Conservation (phyloP, 2,113 vertebrate genomes). For the Ageneiosus marmoratus region DNA sequence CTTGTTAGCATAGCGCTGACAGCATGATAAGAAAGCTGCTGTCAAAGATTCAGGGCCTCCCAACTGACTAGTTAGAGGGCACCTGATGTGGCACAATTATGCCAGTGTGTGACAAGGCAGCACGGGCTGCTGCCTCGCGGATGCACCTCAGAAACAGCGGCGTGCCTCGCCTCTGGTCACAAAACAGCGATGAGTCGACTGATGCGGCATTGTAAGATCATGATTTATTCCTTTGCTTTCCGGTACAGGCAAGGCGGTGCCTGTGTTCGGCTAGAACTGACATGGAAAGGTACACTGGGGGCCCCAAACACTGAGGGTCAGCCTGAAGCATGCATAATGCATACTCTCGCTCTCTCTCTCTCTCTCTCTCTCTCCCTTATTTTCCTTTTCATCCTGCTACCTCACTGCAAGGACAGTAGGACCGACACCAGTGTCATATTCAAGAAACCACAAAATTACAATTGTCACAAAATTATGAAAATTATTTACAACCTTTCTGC, state of each 20-base stretch:
- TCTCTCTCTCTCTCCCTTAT: constrained; percentile 60
- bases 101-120: constrained; percentile 92
- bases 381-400: constrained; percentile 49
- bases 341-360: constrained; percentile 47
- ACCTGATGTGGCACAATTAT: constrained; percentile 87
- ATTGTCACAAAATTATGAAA: background rate
- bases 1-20: constrained; percentile 97
- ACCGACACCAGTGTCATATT: constrained; percentile 11
- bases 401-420: constrained; percentile 38
- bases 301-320: constrained; percentile 68
- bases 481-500: background rate
- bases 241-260: constrained; percentile 74
- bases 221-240: constrained; percentile 94
- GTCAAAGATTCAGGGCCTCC: constrained; percentile 87
- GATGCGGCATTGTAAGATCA: constrained; percentile 89
- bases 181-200: constrained; percentile 92
- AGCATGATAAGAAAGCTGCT: constrained; percentile 90
- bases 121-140: constrained; percentile 85
- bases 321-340: constrained; percentile 74
- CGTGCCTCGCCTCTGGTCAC: constrained; percentile 84
- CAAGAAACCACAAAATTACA: no score
- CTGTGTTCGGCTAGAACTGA: constrained; percentile 80
- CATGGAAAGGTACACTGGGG: constrained; percentile 79
- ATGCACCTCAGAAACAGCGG: constrained; percentile 83
- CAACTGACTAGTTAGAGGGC: constrained; percentile 92